Percentiles rank a stretch among this genome's conserved stretches.
These are phyloP conservation scores for Drosophila quadrilineata DNA, from an alignment of 1,140 invertebrate genomes.

Conservation along the genomic window DNA sequence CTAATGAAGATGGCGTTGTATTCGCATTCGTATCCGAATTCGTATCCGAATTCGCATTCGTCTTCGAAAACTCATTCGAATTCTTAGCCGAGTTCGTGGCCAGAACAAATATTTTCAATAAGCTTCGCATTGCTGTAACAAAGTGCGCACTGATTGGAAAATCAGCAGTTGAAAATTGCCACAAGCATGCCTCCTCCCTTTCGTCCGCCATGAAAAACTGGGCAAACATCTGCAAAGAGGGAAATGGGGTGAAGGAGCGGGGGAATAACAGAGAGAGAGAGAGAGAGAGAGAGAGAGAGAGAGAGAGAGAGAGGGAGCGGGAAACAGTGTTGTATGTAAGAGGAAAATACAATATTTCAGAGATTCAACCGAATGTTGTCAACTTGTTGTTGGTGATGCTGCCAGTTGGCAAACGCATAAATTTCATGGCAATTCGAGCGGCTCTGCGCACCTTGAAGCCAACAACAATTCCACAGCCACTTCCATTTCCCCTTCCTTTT, in stretches of 20 bases:
- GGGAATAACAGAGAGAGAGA: neutral
- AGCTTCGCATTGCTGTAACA: constrained; percentile 57
- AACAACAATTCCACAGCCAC: constrained; percentile 1
- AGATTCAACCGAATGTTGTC: constrained; percentile 55
- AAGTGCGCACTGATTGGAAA: constrained; percentile 77
- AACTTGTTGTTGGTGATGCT: constrained; percentile 43
- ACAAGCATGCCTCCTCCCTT: too few species aligned
- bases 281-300: neutral
- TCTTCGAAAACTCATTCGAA: constrained; percentile 11
- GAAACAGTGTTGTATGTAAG: neutral
- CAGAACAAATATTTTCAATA: constrained; percentile 78
- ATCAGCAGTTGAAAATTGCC: constrained; percentile 76
- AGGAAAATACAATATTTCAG: constrained; percentile 64
- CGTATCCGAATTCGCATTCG: constrained; percentile 13
- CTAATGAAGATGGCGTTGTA: constrained; percentile 65
- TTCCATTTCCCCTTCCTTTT: too few species aligned
- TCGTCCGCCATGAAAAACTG: too few species aligned
- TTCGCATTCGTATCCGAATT: constrained; percentile 34
- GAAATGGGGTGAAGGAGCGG: too few species aligned
- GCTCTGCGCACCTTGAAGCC: constrained; percentile 56
- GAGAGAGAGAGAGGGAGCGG: neutral
- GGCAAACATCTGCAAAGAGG: too few species aligned
- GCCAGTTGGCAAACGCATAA: constrained; percentile 70
- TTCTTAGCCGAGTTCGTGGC: constrained; percentile 39
- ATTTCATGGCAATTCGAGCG: constrained; percentile 62